These are phyloP conservation scores for Eulacestoma nigropectus DNA, from an alignment of 2,113 vertebrate genomes.

Conservation along the genomic window DNA sequence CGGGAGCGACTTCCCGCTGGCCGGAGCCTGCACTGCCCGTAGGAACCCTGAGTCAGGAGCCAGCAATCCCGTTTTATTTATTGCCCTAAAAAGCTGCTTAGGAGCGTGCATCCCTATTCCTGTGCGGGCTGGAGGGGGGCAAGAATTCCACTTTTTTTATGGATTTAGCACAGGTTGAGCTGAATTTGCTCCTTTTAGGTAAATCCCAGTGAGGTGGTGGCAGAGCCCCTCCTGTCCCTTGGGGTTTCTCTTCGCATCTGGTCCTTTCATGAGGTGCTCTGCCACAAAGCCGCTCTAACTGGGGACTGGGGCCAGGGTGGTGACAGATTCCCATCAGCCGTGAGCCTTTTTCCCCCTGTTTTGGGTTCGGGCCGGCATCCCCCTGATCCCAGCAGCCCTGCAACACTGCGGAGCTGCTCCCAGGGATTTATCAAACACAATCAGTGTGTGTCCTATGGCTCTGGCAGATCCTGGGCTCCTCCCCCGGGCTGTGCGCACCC, in stretches of 20 bases:
- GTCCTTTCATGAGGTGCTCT: not conserved
- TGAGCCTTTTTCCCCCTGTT: not conserved
- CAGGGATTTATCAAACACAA: fast-evolving
- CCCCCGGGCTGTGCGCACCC: fast-evolving
- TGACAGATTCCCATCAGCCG: not conserved
- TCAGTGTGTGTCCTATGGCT: fast-evolving
- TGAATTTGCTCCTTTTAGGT: not conserved
- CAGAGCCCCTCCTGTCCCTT: fast-evolving
- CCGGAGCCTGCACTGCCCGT: not conserved
- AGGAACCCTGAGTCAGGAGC: not conserved
- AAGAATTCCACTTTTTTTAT: not conserved
- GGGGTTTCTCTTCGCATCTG: not conserved
- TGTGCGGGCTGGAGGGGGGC: not conserved
- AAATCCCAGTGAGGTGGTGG: not conserved
- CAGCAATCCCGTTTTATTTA: not conserved
- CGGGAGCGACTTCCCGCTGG: not conserved
- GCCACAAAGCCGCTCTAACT: not conserved
- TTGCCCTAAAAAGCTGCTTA: fast-evolving
- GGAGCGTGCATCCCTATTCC: not conserved
- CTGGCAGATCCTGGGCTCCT: not conserved
- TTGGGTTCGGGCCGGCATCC: not conserved
- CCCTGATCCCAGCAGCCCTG: too few species aligned
- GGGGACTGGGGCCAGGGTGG: fast-evolving
- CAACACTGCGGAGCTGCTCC: not conserved
- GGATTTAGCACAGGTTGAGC: not conserved